Evolutionary conservation across 2,113 vertebrate genomes (phyloP), one percentile per base, ranked within the genome.

Genomic region (Pseudorasbora parva): DNA sequence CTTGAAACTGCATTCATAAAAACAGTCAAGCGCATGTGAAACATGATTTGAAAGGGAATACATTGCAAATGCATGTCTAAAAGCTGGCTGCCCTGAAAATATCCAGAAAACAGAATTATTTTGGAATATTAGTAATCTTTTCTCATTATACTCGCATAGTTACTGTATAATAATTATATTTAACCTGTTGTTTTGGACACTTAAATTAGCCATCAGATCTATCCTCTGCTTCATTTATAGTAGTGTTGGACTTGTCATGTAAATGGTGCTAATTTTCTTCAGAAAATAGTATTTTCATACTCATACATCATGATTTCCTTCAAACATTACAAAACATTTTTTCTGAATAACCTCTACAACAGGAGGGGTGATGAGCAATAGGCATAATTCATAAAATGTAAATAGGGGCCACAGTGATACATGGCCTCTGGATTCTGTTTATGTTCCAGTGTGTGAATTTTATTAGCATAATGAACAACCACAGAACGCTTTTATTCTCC

Each of bases 381-480:
- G 43, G 69, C 33, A 75, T 83, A 51, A 83, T 83, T 76, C 81
- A 76, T 83, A 19, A 49, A 51, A 76, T 64, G 73, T 23, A 64
- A 64, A 64, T 83, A 23, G 23, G 45, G 71, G 56, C 41, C 56
- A 33, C 23, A n/a, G 41, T 30, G 56, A 75, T 21, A 12, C 25
- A 15, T 23, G 47, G 14, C 73, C 74, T 21, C 74, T 66, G 47
- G 71, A 84, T 69, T 77, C 82, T 83, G 82, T 76, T 83, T 68
- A 54, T 87, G 82, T 88, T 85, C 11, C 49, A 91, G 90, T 90
- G 87, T 86, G 84, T 72, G 85, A 78, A 90, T 84, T 45, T 69
- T 78, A 77, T 92, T 90, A 89, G 85, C 91, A 91, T 92, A 91
- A 90, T 92, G 91, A 93, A 92, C 91, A 91, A 90, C 89, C 78